Conservation (phyloP, 2,113 vertebrate genomes). For the Acrocephalus kingi region DNA sequence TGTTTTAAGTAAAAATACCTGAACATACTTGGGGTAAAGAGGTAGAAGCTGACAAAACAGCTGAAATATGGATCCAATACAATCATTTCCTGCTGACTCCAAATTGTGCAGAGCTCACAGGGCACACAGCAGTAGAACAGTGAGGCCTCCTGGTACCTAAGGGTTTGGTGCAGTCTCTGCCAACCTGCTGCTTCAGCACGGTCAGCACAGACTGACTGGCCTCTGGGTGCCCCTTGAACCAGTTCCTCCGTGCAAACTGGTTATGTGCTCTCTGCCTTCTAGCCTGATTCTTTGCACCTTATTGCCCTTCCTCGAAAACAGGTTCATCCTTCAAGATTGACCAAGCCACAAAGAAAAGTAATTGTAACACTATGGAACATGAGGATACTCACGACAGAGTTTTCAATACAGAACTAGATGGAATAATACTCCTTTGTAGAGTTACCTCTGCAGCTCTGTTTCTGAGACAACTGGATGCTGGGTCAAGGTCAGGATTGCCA, state of each 20-base stretch:
- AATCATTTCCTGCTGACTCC: neutral
- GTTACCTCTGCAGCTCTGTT: neutral
- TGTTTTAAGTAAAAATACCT: neutral
- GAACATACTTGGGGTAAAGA: neutral
- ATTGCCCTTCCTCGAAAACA: neutral
- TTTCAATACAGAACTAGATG: neutral
- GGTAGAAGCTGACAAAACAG: neutral
- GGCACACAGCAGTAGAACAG: neutral
- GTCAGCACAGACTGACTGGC: neutral
- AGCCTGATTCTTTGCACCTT: neutral
- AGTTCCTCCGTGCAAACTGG: neutral
- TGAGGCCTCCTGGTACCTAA: rapidly evolving
- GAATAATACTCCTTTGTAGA: neutral
- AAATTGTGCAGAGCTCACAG: neutral
- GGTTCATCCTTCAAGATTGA: neutral
- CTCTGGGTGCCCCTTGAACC: neutral
- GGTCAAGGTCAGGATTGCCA: neutral
- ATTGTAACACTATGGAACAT: neutral
- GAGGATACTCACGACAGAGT: neutral
- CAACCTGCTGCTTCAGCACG: neutral
- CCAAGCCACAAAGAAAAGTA: neutral
- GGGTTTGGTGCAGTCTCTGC: neutral
- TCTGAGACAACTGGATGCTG: neutral
- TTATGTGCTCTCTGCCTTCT: neutral
- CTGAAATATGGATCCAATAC: rapidly evolving